A percentile compares a stretch with the other conserved stretches of the same genome.
These are phyloP conservation scores for Bombus soroeensis DNA, from an alignment of 1,140 invertebrate genomes.

Conservation along the genomic window DNA sequence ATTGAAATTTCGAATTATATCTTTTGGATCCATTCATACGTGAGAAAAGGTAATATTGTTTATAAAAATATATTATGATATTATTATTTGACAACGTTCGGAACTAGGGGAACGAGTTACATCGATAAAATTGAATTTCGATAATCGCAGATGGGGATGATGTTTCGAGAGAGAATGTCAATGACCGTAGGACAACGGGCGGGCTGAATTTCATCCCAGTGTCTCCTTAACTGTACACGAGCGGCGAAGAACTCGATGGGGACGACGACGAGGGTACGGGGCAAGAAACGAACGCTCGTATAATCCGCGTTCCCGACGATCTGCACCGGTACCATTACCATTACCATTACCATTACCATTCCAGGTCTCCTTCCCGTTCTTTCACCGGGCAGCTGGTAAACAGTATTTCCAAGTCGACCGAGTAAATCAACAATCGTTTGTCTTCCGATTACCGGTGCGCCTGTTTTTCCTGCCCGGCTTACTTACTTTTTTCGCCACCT, in stretches of 20 bases:
- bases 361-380: slow-evolving; percentile 48
- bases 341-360: slow-evolving; percentile 64
- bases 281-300: slow-evolving; percentile 71
- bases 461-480: slow-evolving; percentile 36
- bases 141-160: background rate
- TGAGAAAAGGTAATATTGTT: background rate
- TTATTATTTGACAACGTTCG: background rate
- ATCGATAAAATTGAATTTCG: background rate
- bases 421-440: slow-evolving; percentile 63
- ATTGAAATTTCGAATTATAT: too few species aligned
- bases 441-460: slow-evolving; percentile 33
- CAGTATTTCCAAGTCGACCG: slow-evolving; percentile 51
- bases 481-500: slow-evolving; percentile 11
- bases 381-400: slow-evolving; percentile 40
- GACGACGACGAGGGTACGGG: slow-evolving; percentile 39
- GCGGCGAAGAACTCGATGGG: slow-evolving; percentile 49
- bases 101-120: too few species aligned
- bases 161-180: slow-evolving; percentile 44
- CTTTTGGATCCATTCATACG: fast-evolving
- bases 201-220: slow-evolving; percentile 65
- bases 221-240: slow-evolving; percentile 73
- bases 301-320: slow-evolving; percentile 62
- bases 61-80: too few species aligned
- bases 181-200: slow-evolving; percentile 60
- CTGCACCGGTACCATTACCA: slow-evolving; percentile 63